A percentile compares a stretch with the other conserved stretches of the same genome.
Conservation (phyloP, 2,888 invertebrate species). For the Coenonympha arcania region DNA sequence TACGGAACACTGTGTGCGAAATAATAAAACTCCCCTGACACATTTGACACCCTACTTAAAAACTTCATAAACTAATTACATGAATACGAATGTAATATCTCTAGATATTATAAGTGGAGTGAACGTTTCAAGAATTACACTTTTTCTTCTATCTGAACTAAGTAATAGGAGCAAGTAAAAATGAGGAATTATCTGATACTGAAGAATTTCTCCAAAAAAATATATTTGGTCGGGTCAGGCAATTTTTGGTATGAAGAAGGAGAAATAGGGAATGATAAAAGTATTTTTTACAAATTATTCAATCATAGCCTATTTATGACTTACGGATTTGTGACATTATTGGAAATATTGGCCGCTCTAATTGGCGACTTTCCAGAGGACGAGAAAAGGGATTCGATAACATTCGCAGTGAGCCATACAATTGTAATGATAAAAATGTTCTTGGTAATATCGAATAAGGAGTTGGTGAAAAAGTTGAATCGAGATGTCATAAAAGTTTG, state of each 20-base stretch:
- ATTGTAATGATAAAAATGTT: constrained; percentile 56
- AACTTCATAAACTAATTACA: neutral
- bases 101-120: neutral
- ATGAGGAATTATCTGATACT: constrained; percentile 57
- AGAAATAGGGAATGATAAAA: constrained; percentile 45
- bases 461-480: constrained; percentile 45
- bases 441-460: constrained; percentile 46
- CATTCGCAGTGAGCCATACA: constrained; percentile 58
- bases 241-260: constrained; percentile 58
- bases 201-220: constrained; percentile 43
- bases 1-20: neutral
- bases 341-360: constrained; percentile 55
- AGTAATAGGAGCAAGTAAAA: neutral
- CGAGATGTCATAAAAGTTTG: constrained; percentile 48
- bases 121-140: neutral
- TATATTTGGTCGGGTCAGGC: constrained; percentile 53
- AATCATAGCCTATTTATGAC: constrained; percentile 38
- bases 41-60: neutral
- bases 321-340: constrained; percentile 50
- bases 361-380: constrained; percentile 55
- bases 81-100: neutral
- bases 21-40: neutral
- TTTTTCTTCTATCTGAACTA: neutral
- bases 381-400: constrained; percentile 54
- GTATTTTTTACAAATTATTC: constrained; percentile 42